Evolutionary conservation across 2,797 vertebrate genomes (phyloP), one percentile per base, ranked within the genome.

Genomic region (Argya squamiceps): DNA sequence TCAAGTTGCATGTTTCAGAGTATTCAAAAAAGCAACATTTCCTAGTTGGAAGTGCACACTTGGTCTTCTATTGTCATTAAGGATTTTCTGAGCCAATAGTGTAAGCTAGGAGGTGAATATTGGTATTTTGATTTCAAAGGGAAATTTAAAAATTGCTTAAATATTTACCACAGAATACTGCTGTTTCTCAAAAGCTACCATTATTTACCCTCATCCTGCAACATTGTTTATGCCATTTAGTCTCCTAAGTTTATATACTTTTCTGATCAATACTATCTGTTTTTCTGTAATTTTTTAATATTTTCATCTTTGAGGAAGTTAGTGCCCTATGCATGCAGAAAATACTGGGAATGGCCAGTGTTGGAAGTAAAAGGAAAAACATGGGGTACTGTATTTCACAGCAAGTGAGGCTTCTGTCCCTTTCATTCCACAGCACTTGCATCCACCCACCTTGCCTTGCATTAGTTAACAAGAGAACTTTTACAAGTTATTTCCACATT

Each of bases 331-430:
- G 12, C 13, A 49, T 12, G 3, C 17, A 64, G 15, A 22, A 67
- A 55, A 34, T 27, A 59, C 1, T 34, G 21, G 15, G 24, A 86
- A 64, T 4, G 6, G 15, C 3, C 21, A 34, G 16, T 14, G 2
- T 55, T 62, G 34, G 32, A 52, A 63, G 46, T 26, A 23, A 68
- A 62, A 63, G 26, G 27, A 44, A 91, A 80, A 76, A n/a, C 4
- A 9, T 0, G 0, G 20, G 7, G 3, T 41, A 17, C 0, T 0
- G 29, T 43, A 23, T 7, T 39, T 64, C 52, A 46, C 5, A 46
- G 19, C 29, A 62, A 30, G 44, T 36, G 14, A 58, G 9, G 15
- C 21, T 71, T 71, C 53, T 55, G 8, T 53, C 9, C 62, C 24
- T 21, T 22, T 39, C 34, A 19, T 39, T 67, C 10, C 5, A 20